Conservation (phyloP, 2,797 vertebrate species). For the Fistularia tabacaria region DNA sequence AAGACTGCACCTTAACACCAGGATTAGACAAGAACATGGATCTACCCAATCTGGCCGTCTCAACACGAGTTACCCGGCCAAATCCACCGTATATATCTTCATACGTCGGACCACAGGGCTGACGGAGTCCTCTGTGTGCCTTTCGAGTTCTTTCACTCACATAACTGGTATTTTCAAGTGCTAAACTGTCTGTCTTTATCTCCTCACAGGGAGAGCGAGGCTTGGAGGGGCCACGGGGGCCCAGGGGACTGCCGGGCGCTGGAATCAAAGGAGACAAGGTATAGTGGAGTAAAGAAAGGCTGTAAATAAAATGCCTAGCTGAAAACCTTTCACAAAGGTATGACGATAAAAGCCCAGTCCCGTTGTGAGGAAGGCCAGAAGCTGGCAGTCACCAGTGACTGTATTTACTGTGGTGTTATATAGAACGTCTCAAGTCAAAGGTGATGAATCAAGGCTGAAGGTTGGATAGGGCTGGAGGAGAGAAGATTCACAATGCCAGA, state of each 20-base stretch:
- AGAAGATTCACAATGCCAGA: constrained; percentile 12
- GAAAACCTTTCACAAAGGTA: constrained; percentile 39
- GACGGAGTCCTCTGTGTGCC: neutral
- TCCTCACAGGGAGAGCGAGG: constrained; percentile 80
- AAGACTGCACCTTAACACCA: no score
- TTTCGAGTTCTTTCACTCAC: neutral
- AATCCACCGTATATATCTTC: no score
- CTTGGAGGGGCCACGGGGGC: constrained; percentile 82
- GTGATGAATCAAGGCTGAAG: constrained; percentile 40
- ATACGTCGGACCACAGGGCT: no score
- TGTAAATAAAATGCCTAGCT: constrained; percentile 57
- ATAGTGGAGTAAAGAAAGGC: constrained; percentile 61
- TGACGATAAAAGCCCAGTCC: constrained; percentile 24
- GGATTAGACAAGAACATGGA: no score
- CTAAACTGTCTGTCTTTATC: constrained; percentile 34
- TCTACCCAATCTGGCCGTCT: no score
- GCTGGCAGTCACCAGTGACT: constrained; percentile 30
- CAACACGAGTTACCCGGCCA: no score
- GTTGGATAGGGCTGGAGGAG: constrained; percentile 29
- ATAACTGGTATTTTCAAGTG: constrained; percentile 13
- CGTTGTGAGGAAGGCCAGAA: constrained; percentile 30
- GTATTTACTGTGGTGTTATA: constrained; percentile 39
- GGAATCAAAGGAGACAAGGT: constrained; percentile 90
- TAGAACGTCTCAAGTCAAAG: constrained; percentile 25
- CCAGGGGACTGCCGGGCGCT: constrained; percentile 75